phyloP scores from a whole-genome alignment of 2,888 invertebrate species.

The Monochamus alternatus region DNA sequence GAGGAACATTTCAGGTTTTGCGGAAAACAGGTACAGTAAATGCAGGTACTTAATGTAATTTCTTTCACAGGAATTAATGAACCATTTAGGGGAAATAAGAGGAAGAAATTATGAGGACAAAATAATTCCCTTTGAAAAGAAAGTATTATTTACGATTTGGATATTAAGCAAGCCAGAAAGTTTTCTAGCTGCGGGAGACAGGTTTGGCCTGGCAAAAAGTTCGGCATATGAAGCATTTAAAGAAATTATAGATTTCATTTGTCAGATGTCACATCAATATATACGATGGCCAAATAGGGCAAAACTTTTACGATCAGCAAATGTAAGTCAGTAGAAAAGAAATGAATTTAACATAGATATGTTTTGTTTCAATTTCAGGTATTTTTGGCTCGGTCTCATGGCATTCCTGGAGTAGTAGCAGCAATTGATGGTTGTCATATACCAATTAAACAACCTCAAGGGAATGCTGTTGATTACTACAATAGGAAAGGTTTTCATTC shows the following conservation, averaged over 20 bases:
- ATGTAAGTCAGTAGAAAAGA: not conserved
- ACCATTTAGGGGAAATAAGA: not conserved
- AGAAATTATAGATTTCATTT: not conserved
- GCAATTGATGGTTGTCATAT: no score
- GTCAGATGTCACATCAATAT: not conserved
- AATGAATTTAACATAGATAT: not conserved
- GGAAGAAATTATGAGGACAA: not conserved
- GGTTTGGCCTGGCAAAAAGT: constrained; percentile 3
- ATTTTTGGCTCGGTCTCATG: not conserved
- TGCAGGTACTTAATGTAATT: not conserved
- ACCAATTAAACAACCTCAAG: no score
- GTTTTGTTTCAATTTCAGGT: not conserved
- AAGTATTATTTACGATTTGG: not conserved
- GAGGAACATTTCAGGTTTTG: constrained; percentile 2
- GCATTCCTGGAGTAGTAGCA: not conserved
- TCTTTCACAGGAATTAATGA: constrained; percentile 2
- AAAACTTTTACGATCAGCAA: not conserved
- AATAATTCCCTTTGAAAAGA: not conserved
- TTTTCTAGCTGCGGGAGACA: not conserved
- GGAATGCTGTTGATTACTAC: no score
- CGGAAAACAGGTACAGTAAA: not conserved
- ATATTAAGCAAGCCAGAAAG: not conserved
- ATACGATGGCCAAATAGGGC: not conserved
- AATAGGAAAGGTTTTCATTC: no score
- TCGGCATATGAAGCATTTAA: not conserved